These are phyloP conservation scores for Calycopis cecrops DNA, from an alignment of 1,140 invertebrate species.

Conservation along the genomic window DNA sequence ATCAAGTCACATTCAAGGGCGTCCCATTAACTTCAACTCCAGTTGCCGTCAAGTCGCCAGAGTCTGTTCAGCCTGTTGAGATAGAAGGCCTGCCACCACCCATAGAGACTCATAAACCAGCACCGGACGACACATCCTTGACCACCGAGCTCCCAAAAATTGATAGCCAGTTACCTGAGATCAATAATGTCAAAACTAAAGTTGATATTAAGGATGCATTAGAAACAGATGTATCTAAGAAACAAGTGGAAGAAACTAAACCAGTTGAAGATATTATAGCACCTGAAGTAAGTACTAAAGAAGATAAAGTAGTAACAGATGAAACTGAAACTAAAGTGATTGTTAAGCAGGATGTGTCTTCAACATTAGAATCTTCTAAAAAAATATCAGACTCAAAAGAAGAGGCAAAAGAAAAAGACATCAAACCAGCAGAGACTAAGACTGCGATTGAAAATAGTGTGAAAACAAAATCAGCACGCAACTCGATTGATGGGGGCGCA, in stretches of 20 bases:
- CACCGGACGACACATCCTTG: conserved; percentile 41
- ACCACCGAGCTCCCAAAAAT: conserved; percentile 42
- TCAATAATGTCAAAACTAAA: conserved; percentile 4
- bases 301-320: not conserved
- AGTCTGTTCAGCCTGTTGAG: conserved; percentile 41
- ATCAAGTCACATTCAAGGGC: conserved; percentile 40
- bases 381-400: no score
- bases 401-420: not conserved
- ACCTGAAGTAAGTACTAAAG: conserved; percentile 6
- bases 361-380: no score
- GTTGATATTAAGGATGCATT: conserved; percentile 1
- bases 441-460: conserved; percentile 19
- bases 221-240: not conserved
- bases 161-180: conserved; percentile 22
- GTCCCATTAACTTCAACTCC: conserved; percentile 46
- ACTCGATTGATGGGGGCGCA: conserved; percentile 45
- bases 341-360: not conserved
- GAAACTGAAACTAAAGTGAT: not conserved
- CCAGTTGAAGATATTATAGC: conserved; percentile 13
- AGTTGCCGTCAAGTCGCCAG: conserved; percentile 53
- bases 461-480: conserved; percentile 45
- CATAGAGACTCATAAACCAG: conserved; percentile 43
- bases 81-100: conserved; percentile 50
- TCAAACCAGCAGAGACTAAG: conserved; percentile 17
- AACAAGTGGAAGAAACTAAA: not conserved